A percentile compares a stretch with the other conserved stretches of the same genome.
Evolutionary conservation across 2,797 vertebrate species (phyloP).

Genomic region (Sebastes nivosus): DNA sequence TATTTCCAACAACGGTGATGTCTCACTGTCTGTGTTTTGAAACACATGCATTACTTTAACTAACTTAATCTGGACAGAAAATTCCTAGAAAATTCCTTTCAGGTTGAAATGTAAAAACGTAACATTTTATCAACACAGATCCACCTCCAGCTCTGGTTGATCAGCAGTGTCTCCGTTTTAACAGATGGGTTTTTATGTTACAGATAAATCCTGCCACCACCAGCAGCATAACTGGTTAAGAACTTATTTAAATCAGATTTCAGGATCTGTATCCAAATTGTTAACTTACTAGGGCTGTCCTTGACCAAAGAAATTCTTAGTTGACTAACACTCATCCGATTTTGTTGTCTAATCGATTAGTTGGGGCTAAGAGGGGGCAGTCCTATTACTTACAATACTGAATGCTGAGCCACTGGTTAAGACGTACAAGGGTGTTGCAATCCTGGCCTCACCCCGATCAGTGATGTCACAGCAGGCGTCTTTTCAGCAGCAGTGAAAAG

Average conservation of each 20-base stretch:
- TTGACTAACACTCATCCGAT: no score
- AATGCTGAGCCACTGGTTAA: neutral
- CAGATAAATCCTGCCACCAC: neutral
- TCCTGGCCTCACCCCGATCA: neutral
- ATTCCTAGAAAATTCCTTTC: neutral
- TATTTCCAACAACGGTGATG: no score
- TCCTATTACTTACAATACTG: neutral
- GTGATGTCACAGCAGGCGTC: neutral
- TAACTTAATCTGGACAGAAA: neutral
- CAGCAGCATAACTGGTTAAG: neutral
- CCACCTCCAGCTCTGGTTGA: neutral
- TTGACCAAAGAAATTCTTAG: no score
- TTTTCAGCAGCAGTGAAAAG: neutral
- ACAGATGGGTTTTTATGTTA: neutral
- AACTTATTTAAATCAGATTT: neutral
- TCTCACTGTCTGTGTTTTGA: neutral
- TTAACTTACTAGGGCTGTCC: neutral
- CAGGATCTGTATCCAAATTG: neutral
- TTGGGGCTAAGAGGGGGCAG: no score
- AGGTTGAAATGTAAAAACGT: neutral
- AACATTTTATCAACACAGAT: neutral
- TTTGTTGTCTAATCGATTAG: no score
- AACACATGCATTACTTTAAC: neutral
- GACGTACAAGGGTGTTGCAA: neutral
- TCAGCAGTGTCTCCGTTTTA: neutral